These are phyloP conservation scores for Sebastes minor DNA, from an alignment of 2,797 vertebrate species.

Conservation along the genomic window DNA sequence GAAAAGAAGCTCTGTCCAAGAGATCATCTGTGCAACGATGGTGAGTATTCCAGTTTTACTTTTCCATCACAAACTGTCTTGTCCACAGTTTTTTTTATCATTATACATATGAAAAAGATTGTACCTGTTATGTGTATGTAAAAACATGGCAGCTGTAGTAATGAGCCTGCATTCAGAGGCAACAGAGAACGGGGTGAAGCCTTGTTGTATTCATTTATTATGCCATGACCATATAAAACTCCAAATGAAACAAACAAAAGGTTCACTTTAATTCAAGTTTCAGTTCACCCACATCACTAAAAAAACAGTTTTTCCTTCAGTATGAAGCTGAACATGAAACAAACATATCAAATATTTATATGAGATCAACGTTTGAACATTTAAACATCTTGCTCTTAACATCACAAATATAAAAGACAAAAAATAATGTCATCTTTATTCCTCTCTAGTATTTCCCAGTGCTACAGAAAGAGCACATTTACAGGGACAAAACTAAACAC, in stretches of 20 bases:
- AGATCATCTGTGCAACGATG: slow-evolving; percentile 78
- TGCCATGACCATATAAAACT: background rate
- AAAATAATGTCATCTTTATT: background rate
- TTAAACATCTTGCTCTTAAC: background rate
- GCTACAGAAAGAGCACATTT: background rate
- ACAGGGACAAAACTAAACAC: background rate
- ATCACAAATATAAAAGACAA: background rate
- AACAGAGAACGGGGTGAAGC: background rate
- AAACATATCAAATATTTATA: background rate
- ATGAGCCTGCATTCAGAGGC: no score
- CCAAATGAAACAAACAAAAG: background rate
- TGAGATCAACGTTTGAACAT: background rate
- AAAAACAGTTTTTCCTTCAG: background rate
- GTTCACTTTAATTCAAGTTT: background rate
- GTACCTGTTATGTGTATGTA: background rate
- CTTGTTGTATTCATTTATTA: background rate
- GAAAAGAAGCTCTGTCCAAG: slow-evolving; percentile 79
- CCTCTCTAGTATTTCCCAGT: background rate
- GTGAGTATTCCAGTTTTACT: slow-evolving; percentile 59
- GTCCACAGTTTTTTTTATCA: background rate
- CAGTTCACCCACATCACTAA: background rate
- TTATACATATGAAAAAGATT: background rate
- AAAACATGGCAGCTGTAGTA: background rate
- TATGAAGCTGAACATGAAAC: background rate
- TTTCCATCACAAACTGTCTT: background rate